phyloP scores from a whole-genome alignment of 2,888 invertebrate genomes.

The Vanessa cardui region DNA sequence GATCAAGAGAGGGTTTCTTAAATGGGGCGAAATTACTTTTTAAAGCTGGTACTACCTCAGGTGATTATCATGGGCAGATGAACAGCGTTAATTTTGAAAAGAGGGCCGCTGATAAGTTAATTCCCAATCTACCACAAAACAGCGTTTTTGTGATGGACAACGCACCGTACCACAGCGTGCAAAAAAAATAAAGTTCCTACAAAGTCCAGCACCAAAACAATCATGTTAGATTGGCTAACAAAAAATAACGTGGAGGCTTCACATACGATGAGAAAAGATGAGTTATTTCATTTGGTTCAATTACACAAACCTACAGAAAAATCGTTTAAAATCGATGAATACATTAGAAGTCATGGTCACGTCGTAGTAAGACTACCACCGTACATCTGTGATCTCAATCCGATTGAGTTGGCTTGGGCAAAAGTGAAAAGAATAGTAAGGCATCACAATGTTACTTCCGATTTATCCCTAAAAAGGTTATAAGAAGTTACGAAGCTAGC shows the following conservation, averaged over 20 bases:
- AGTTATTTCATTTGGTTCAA: constrained; percentile 24
- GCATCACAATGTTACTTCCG: constrained; percentile 29
- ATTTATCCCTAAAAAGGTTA: constrained; percentile 30
- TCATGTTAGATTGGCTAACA: constrained; percentile 37
- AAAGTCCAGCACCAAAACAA: constrained; percentile 30
- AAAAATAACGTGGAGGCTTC: constrained; percentile 34
- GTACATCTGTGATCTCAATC: constrained; percentile 38
- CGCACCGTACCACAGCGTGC: constrained; percentile 32
- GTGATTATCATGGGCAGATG: constrained; percentile 32
- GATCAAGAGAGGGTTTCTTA: constrained; percentile 21
- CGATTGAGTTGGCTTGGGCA: constrained; percentile 38
- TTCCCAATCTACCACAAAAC: constrained; percentile 37
- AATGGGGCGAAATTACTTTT: constrained; percentile 23
- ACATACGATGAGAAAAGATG: constrained; percentile 31
- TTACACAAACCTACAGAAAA: constrained; percentile 15
- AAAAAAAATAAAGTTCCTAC: constrained; percentile 33
- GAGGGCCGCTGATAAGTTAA: constrained; percentile 31
- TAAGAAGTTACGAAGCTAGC: constrained; percentile 34
- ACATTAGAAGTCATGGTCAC: constrained; percentile 24
- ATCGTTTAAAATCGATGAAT: constrained; percentile 26
- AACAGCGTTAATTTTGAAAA: constrained; percentile 34
- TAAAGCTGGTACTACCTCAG: constrained; percentile 16
- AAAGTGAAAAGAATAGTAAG: constrained; percentile 33
- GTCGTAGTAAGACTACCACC: constrained; percentile 30
- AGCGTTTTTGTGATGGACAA: constrained; percentile 32